Evolutionary conservation across 2,113 vertebrate species (phyloP).

Genomic region (Mus spicilegus): DNA sequence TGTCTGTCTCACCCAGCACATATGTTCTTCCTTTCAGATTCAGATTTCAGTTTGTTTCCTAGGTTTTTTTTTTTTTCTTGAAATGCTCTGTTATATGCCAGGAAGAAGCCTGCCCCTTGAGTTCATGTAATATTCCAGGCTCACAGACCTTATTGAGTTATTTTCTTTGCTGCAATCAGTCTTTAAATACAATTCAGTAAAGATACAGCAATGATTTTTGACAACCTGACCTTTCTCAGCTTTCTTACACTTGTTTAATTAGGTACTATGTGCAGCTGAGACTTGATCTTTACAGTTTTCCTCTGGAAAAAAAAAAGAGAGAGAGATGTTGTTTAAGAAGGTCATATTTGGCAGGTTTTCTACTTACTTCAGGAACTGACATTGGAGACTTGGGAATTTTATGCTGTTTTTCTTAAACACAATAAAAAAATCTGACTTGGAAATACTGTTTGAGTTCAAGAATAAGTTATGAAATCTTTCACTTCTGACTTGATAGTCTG

Average conservation of each 20-base stretch:
- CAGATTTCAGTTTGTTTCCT: conserved; percentile 69
- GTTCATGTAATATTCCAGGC: conserved; percentile 86
- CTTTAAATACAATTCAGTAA: conserved; percentile 89
- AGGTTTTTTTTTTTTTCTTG: conserved; percentile 65
- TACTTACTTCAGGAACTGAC: conserved; percentile 80
- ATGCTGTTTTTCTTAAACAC: conserved; percentile 75
- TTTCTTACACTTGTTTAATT: conserved; percentile 92
- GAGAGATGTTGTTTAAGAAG: conserved; percentile 86
- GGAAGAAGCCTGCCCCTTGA: conserved; percentile 71
- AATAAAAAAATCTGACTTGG: conserved; percentile 70
- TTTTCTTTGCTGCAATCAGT: conserved; percentile 88
- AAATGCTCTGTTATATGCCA: conserved; percentile 67
- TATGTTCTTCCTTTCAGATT: conserved; percentile 75
- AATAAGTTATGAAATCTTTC: conserved; percentile 71
- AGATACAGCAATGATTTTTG: conserved; percentile 90
- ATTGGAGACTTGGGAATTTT: conserved; percentile 70
- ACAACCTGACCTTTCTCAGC: conserved; percentile 89
- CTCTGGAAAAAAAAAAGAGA: conserved; percentile 80
- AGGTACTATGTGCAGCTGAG: conserved; percentile 85
- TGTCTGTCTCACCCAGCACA: conserved; percentile 76
- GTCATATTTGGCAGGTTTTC: conserved; percentile 87
- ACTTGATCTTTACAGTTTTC: conserved; percentile 88
- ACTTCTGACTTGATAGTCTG: conserved; percentile 62
- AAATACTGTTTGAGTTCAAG: conserved; percentile 69
- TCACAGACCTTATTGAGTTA: conserved; percentile 88